These are phyloP conservation scores for Eurytoma adleriae DNA, from an alignment of 2,888 invertebrate species.

Conservation along the genomic window DNA sequence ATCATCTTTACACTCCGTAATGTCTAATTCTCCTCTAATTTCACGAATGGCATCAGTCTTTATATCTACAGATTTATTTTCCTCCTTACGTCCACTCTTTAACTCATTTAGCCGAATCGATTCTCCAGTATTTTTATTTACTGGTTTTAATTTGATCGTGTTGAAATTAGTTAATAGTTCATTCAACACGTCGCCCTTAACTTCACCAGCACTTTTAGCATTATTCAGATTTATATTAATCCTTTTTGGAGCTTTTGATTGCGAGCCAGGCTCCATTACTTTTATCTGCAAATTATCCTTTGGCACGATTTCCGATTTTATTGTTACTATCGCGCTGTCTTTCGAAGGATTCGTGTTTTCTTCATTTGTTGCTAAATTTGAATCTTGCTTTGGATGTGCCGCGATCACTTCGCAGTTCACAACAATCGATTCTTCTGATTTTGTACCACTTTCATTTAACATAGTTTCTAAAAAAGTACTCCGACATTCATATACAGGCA, in stretches of 20 bases:
- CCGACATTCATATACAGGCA: slow-evolving; percentile 57
- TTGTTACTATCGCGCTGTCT: neutral
- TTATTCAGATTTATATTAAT: slow-evolving; percentile 13
- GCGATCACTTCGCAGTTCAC: slow-evolving; percentile 62
- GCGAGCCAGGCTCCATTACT: slow-evolving; percentile 35
- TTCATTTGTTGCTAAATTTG: neutral
- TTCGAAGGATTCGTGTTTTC: slow-evolving; percentile 13
- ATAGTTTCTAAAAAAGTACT: slow-evolving; percentile 70
- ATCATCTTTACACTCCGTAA: neutral
- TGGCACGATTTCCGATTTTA: slow-evolving; percentile 7
- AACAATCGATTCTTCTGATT: slow-evolving; percentile 19
- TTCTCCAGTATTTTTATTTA: slow-evolving; percentile 46
- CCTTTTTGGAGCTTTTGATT: slow-evolving; percentile 6
- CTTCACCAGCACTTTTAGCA: slow-evolving; percentile 62
- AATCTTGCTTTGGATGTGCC: slow-evolving; percentile 58
- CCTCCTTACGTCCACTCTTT: slow-evolving; percentile 49
- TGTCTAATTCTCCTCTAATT: slow-evolving; percentile 32
- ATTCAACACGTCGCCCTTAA: slow-evolving; percentile 68
- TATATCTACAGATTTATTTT: slow-evolving; percentile 8
- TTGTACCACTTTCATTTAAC: slow-evolving; percentile 58
- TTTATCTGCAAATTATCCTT: slow-evolving; percentile 16
- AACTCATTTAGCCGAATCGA: slow-evolving; percentile 11
- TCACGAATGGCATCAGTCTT: slow-evolving; percentile 25
- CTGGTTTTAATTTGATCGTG: slow-evolving; percentile 68
- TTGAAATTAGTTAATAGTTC: slow-evolving; percentile 71